A percentile compares a stretch with the other conserved stretches of the same genome.
Conservation (phyloP, 2,113 vertebrate species). For the Salvelinus alpinus region DNA sequence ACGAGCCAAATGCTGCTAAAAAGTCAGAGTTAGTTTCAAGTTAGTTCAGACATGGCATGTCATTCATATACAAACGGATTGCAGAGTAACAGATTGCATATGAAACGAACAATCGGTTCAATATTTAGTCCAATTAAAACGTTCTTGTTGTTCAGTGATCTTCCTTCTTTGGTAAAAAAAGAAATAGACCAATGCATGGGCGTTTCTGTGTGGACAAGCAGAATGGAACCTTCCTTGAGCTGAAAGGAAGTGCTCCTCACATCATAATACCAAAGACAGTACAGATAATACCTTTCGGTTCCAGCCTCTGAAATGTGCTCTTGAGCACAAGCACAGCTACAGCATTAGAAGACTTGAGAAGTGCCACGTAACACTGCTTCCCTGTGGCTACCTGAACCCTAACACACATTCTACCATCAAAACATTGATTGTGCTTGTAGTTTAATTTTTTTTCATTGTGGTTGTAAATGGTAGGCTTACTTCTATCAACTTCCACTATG, state of each 20-base stretch:
- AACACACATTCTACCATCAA: conserved; percentile 1
- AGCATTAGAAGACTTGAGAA: neutral
- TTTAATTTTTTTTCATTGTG: neutral
- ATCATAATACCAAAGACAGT: neutral
- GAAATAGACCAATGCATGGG: neutral
- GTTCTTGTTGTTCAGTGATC: too few species aligned
- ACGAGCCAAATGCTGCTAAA: too few species aligned
- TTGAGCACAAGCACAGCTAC: neutral
- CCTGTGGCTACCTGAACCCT: neutral
- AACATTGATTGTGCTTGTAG: neutral
- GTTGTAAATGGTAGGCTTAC: neutral
- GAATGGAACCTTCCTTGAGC: neutral
- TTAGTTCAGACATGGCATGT: too few species aligned
- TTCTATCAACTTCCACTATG: neutral
- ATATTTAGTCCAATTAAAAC: too few species aligned
- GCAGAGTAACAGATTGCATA: too few species aligned
- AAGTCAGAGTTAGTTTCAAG: too few species aligned
- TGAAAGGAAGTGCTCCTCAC: neutral
- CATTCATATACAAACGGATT: too few species aligned
- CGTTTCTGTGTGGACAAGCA: neutral
- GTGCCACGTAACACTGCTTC: neutral
- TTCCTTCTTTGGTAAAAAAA: neutral
- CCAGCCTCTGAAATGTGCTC: neutral
- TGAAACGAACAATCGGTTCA: too few species aligned
- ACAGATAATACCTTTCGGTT: too few species aligned